Conservation (phyloP, 2,113 vertebrate genomes). For the Dromaius novaehollandiae region DNA sequence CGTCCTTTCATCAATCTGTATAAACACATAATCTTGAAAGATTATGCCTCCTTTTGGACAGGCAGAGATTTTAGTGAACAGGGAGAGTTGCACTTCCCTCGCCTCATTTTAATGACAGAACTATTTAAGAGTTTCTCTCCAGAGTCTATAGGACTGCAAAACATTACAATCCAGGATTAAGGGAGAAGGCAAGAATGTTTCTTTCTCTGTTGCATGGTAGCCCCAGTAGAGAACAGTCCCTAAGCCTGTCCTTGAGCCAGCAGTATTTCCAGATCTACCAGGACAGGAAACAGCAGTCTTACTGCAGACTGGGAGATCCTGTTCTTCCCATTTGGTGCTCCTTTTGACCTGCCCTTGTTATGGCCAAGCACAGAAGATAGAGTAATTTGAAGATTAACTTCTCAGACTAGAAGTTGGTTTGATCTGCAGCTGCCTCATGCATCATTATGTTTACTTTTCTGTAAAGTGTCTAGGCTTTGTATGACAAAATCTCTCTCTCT, state of each 20-base stretch:
- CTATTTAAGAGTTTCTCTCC: neutral
- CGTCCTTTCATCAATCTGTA: neutral
- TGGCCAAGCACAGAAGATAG: neutral
- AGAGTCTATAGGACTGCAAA: neutral
- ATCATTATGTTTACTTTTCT: neutral
- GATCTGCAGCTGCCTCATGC: neutral
- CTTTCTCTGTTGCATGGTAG: neutral
- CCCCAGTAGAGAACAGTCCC: neutral
- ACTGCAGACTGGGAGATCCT: neutral
- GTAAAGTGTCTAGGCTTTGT: neutral
- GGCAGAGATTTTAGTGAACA: neutral
- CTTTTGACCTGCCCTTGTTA: neutral
- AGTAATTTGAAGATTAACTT: neutral
- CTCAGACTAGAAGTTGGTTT: neutral
- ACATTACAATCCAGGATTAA: neutral
- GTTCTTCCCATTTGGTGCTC: neutral
- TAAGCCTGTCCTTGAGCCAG: neutral
- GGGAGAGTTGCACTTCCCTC: neutral
- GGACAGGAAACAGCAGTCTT: neutral
- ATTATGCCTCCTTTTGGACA: neutral
- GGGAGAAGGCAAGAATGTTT: neutral
- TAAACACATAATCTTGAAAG: neutral
- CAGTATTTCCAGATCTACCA: neutral
- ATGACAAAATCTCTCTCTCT: neutral
- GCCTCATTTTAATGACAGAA: neutral